Conservation (phyloP, 2,113 vertebrate genomes). For the Coregonus clupeaformis region DNA sequence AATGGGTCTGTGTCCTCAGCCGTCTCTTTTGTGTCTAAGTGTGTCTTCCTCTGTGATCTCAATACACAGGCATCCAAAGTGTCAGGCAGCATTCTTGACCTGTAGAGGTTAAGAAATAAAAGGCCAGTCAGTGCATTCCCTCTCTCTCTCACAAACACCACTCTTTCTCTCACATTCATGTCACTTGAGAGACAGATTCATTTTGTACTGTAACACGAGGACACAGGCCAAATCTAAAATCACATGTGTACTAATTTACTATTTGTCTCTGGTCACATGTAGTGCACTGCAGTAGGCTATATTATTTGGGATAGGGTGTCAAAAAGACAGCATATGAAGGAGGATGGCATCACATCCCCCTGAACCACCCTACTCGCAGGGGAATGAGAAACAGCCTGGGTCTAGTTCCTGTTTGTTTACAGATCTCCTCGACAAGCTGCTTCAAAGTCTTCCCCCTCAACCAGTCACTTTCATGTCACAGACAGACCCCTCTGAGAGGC, state of each 20-base stretch:
- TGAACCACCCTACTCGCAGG: not conserved
- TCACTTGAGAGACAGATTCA: too few relatives aligned
- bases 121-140: not conserved
- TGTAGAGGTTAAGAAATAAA: not conserved
- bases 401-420: conserved; percentile 1
- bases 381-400: not conserved
- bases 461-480: not conserved
- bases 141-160: not conserved
- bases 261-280: too few relatives aligned
- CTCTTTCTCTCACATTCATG: not conserved
- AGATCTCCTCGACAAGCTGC: not conserved
- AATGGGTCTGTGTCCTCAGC: not conserved
- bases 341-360: not conserved
- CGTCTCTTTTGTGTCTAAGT: not conserved
- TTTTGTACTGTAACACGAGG: too few relatives aligned
- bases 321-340: not conserved
- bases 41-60: not conserved
- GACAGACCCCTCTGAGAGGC: not conserved
- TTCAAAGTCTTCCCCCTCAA: not conserved
- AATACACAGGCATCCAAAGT: not conserved
- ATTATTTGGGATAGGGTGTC: too few relatives aligned
- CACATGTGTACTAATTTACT: too few relatives aligned
- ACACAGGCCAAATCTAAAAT: too few relatives aligned
- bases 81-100: conserved; percentile 14
- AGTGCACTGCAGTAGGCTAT: too few relatives aligned